Percentiles rank a stretch among this genome's conserved stretches.
These are phyloP conservation scores for Tinamus guttatus DNA, from an alignment of 2,113 vertebrate species.

Conservation along the genomic window DNA sequence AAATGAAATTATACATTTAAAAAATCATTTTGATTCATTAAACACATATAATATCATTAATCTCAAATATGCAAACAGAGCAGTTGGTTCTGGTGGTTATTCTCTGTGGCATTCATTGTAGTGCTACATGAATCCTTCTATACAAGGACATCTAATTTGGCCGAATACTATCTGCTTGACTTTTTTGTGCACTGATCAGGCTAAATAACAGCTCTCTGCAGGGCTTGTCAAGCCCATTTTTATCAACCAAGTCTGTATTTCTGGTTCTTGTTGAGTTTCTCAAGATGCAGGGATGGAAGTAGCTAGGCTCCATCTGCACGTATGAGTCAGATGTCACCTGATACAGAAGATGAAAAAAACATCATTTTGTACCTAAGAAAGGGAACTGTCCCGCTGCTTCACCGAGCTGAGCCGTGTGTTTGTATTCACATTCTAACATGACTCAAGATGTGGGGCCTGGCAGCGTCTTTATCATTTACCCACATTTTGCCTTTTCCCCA, in stretches of 20 bases:
- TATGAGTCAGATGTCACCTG: background rate
- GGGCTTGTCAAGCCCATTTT: background rate
- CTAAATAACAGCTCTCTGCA: background rate
- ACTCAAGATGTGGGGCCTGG: background rate
- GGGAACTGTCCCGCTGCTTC: slow-evolving; percentile 21
- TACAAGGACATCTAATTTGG: background rate
- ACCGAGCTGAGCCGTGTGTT: slow-evolving; percentile 24
- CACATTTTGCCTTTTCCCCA: slow-evolving; percentile 28
- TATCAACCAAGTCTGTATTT: background rate
- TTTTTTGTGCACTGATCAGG: background rate
- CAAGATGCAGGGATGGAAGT: background rate
- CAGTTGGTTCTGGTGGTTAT: background rate
- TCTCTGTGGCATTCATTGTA: background rate
- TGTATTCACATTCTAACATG: slow-evolving; percentile 26
- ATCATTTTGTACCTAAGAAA: slow-evolving; percentile 20
- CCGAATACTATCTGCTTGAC: background rate
- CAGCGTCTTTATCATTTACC: slow-evolving; percentile 38
- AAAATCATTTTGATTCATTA: slow-evolving; percentile 41
- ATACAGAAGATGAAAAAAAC: slow-evolving; percentile 22
- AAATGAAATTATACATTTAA: slow-evolving; percentile 18
- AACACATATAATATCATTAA: background rate
- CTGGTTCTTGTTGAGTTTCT: background rate
- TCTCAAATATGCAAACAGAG: background rate
- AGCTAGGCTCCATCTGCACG: background rate
- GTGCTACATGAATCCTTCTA: background rate